Conservation (phyloP, 2,797 vertebrate species). For the Microtus californicus region DNA sequence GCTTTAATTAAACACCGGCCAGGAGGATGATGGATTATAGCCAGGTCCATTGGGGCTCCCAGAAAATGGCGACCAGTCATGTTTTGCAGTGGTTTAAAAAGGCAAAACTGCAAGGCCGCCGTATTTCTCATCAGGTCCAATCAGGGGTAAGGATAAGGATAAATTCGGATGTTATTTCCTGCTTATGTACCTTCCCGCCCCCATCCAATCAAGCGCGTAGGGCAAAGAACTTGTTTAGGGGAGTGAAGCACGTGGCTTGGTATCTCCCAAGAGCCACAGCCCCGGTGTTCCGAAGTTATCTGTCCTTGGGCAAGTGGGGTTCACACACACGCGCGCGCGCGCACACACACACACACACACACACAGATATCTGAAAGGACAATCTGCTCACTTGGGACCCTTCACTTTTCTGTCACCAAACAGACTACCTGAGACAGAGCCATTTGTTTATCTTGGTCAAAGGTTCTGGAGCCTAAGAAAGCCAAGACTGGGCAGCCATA, state of each 20-base stretch:
- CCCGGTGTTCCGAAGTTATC: neutral
- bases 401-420: neutral
- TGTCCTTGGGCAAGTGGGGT: neutral
- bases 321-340: neutral
- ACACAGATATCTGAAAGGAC: neutral
- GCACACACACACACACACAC: neutral
- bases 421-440: neutral
- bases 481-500: too few species aligned
- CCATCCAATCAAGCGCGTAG: neutral
- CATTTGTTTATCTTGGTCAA: neutral
- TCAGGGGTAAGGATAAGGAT: neutral
- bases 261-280: neutral
- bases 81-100: neutral
- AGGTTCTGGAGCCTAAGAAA: neutral
- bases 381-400: neutral
- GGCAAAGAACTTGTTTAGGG: neutral
- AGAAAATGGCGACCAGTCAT: neutral
- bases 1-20: neutral
- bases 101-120: neutral
- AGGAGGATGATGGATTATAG: neutral
- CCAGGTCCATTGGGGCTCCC: neutral
- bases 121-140: neutral
- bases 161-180: neutral
- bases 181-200: neutral
- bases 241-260: neutral